These are phyloP conservation scores for Ceratina australensis DNA, from an alignment of 1,140 invertebrate species.

Conservation along the genomic window DNA sequence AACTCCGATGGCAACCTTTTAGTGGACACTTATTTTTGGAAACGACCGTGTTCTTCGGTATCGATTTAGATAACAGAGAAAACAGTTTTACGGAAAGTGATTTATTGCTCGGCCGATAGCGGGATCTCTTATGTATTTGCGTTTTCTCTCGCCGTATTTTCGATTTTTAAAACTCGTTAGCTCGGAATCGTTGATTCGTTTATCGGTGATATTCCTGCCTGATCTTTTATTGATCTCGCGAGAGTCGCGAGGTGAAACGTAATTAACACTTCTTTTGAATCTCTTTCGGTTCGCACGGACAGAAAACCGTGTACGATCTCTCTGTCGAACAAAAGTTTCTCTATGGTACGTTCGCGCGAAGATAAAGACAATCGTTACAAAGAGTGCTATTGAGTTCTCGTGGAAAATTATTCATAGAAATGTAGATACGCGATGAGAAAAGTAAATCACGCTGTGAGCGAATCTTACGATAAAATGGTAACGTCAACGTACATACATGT, in stretches of 20 bases:
- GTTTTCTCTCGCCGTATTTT: background rate
- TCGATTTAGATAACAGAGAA: background rate
- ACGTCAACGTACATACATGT: too few relatives aligned
- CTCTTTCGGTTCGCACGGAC: too few relatives aligned
- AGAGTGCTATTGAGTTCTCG: background rate
- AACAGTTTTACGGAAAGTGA: background rate
- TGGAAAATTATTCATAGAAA: constrained; percentile 17
- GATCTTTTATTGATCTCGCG: too few relatives aligned
- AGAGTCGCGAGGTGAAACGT: too few relatives aligned
- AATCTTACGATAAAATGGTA: constrained; percentile 41
- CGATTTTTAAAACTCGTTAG: too few relatives aligned
- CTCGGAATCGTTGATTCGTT: background rate
- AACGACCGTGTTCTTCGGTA: background rate
- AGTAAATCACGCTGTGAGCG: constrained; percentile 37
- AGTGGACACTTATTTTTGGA: constrained; percentile 21
- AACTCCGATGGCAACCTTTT: constrained; percentile 1
- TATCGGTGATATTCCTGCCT: too few relatives aligned
- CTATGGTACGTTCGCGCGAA: too few relatives aligned
- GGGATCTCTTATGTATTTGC: background rate
- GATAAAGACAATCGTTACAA: background rate
- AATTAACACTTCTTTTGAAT: too few relatives aligned
- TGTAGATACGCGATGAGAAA: background rate
- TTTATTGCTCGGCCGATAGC: background rate
- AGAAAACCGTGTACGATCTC: too few relatives aligned
- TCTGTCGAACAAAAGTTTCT: too few relatives aligned